Base-by-base conservation (phyloP, 2,888 invertebrate genomes). In the Meteorus cinctellus region DNA sequence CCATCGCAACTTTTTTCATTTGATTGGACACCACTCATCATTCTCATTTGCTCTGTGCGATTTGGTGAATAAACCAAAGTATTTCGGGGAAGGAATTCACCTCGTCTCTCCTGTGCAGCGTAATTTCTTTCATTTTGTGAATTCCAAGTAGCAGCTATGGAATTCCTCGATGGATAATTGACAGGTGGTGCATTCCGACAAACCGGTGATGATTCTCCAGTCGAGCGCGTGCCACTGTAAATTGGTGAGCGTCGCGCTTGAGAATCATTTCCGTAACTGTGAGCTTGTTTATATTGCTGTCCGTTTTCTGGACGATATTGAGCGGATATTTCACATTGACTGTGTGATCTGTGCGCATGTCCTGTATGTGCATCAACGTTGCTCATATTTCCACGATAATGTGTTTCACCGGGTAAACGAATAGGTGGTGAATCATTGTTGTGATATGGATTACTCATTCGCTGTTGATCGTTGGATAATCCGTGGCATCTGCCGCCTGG, bases 221-320 rank as follows among this genome's bases (percentile, higher is more conserved):
- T 71, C 0, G 81, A 75, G 4, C 82, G 48, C 12, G 76, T 76
- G 5, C 79, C 77, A 31, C 82, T 81, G 27, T 87, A 87, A 2
- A 85, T 84, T 10, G 87, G 86, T n/a, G 86, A 85, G 78, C 84
- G 86, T 77, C 88, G 81, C 0, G 85, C 71, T 36, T 85, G 86
- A 5, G 80, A 55, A 2, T 88, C 88, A 4, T 81, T 81, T 71
- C 82, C 78, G 65, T 86, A 86, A 55, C 76, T 76, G 72, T 81
- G 66, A 62, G 82, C 82, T 59, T 31, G 88, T 88, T 19, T 89
- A 63, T 85, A 87, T 60, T 75, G 75, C 72, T 85, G 85, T 1
- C 84, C 63, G 78, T 82, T 86, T 5, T 87, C 85, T 19, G 83
- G 83, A 16, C 86, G 82, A 79, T 83, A 86, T 27, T 85, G 86